These are phyloP conservation scores for Thamnaconus septentrionalis DNA, from an alignment of 2,113 vertebrate genomes.

Conservation along the genomic window DNA sequence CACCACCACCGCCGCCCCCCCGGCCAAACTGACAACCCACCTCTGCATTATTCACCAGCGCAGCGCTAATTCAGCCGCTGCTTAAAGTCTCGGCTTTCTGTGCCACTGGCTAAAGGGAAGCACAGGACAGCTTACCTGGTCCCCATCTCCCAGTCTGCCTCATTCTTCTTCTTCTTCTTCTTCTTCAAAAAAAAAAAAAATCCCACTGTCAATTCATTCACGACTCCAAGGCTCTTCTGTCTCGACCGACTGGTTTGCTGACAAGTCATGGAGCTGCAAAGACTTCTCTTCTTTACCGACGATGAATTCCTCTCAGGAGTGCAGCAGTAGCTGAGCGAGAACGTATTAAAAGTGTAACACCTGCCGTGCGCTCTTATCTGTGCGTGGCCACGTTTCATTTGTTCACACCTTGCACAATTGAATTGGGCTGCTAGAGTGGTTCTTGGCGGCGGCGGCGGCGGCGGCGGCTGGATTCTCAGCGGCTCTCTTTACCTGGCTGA, in stretches of 20 bases:
- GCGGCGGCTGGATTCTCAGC: conserved; percentile 35
- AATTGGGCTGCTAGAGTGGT: conserved; percentile 36
- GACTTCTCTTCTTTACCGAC: not conserved
- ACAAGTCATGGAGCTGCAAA: conserved; percentile 4
- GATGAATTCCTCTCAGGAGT: conserved; percentile 2
- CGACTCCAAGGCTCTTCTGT: conserved; percentile 10
- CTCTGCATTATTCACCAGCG: conserved; percentile 61
- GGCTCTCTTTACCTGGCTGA: conserved; percentile 42
- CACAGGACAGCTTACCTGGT: conserved; percentile 9
- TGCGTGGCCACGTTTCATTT: conserved; percentile 40
- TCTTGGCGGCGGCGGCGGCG: conserved; percentile 4
- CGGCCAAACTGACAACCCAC: not conserved
- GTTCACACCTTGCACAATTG: conserved; percentile 39
- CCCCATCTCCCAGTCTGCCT: too few relatives aligned
- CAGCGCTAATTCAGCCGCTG: conserved; percentile 40
- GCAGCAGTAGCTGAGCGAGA: conserved; percentile 26
- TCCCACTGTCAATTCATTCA: conserved; percentile 26
- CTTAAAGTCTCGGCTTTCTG: conserved; percentile 22
- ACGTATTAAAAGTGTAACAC: conserved; percentile 52
- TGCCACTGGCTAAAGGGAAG: conserved; percentile 32
- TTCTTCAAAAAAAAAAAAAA: not conserved
- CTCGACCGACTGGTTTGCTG: conserved; percentile 30
- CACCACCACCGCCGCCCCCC: not conserved
- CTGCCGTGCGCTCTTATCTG: conserved; percentile 23
- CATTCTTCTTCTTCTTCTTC: too few relatives aligned